Evolutionary conservation across 2,888 invertebrate genomes (phyloP).

Genomic region (Heliconius aoede): DNA sequence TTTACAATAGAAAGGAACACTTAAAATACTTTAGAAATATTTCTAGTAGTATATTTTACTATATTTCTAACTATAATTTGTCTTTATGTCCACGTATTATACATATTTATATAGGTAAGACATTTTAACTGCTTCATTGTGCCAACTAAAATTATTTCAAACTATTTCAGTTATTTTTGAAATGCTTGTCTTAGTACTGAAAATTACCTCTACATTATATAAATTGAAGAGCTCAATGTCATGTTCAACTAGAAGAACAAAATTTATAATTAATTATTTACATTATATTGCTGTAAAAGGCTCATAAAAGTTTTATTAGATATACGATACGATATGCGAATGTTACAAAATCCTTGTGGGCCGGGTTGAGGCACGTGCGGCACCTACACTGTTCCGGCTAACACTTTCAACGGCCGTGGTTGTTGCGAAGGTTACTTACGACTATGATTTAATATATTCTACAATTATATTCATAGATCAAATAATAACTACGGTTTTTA

Average conservation of each 20-base stretch:
- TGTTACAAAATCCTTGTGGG: conserved; percentile 48
- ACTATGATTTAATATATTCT: conserved; percentile 20
- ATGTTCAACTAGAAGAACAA: no score
- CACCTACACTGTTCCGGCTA: conserved; percentile 47
- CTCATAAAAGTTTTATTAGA: conserved; percentile 46
- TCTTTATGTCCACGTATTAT: no score
- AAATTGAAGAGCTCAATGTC: no score
- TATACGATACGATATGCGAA: conserved; percentile 44
- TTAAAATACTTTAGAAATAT: neutral
- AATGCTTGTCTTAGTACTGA: neutral
- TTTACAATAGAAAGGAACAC: neutral
- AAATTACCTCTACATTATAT: neutral
- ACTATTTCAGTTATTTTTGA: neutral
- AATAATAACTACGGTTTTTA: neutral
- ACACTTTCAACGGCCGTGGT: conserved; percentile 51
- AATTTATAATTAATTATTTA: conserved; percentile 19
- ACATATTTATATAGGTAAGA: neutral
- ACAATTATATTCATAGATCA: neutral
- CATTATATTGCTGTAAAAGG: conserved; percentile 44
- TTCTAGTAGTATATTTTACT: neutral
- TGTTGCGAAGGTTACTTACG: conserved; percentile 47
- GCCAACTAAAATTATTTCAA: neutral
- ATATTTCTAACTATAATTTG: no score
- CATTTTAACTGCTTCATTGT: neutral
- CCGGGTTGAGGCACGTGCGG: conserved; percentile 43